Evolutionary conservation across 2,888 invertebrate species (phyloP).

Genomic region (Acleris literana): DNA sequence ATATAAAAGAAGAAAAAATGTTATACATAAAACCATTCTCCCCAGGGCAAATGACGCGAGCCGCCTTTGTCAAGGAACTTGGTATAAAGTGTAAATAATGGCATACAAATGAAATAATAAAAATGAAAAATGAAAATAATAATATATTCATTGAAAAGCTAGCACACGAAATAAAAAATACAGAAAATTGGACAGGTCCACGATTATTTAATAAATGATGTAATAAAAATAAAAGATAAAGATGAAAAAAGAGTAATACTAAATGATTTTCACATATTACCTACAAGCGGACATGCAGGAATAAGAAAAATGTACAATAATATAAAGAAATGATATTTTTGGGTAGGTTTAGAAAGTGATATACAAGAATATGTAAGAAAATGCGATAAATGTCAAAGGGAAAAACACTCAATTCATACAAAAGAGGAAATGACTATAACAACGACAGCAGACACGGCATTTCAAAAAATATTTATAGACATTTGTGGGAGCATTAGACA

Average conservation of each 20-base stretch:
- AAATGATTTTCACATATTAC: constrained; percentile 30
- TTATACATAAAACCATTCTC: constrained; percentile 2
- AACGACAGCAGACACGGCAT: neutral
- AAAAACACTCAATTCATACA: neutral
- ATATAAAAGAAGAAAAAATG: constrained; percentile 1
- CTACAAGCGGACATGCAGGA: constrained; percentile 29
- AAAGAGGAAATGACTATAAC: constrained; percentile 6
- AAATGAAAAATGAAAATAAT: constrained; percentile 2
- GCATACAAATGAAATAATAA: neutral
- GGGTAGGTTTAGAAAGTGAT: constrained; percentile 7
- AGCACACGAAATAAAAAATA: constrained; percentile 1
- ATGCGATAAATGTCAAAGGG: constrained; percentile 2
- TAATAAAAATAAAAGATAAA: constrained; percentile 4
- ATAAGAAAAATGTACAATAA: constrained; percentile 20
- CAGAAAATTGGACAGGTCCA: neutral
- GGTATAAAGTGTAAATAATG: constrained; percentile 7
- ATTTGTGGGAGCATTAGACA: neutral
- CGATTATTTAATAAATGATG: constrained; percentile 2
- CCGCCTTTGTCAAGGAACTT: constrained; percentile 9
- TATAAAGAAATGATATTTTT: neutral
- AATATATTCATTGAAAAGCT: neutral
- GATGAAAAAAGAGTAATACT: constrained; percentile 18
- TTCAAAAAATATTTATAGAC: constrained; percentile 6
- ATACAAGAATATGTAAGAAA: constrained; percentile 1
- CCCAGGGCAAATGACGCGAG: constrained; percentile 19